Conservation (phyloP, 2,113 vertebrate species). For the Ceyx cyanopectus region DNA sequence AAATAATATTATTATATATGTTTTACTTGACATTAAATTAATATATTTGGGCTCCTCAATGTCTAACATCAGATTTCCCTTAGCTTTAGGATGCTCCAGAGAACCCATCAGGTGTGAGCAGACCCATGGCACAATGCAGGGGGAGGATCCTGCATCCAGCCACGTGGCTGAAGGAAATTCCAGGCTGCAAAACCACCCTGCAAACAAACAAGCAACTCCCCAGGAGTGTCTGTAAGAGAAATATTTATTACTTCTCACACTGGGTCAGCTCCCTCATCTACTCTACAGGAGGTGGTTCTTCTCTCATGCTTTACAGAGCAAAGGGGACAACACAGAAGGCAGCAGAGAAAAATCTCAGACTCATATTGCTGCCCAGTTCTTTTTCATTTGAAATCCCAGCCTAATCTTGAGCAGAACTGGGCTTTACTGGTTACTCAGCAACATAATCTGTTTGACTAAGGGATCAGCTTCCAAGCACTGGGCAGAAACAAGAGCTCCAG, state of each 20-base stretch:
- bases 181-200: not conserved
- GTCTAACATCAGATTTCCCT: not conserved
- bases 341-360: not conserved
- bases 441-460: slow-evolving; percentile 36
- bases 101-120: not conserved
- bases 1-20: not conserved
- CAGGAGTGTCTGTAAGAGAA: not conserved
- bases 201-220: not conserved
- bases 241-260: not conserved
- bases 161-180: not conserved
- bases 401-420: not conserved
- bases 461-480: slow-evolving; percentile 23
- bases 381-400: not conserved
- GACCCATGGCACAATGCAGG: not conserved
- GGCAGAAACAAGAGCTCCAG: not conserved
- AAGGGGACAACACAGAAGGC: not conserved
- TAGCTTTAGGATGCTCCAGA: not conserved
- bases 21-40: not conserved
- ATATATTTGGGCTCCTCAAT: not conserved
- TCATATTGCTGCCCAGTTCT: not conserved
- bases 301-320: not conserved
- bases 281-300: not conserved
- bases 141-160: not conserved
- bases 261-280: not conserved
- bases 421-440: slow-evolving; percentile 42